A percentile compares a stretch with the other conserved stretches of the same genome.
These are phyloP conservation scores for Chalcis sispes DNA, from an alignment of 2,888 invertebrate genomes.

Conservation along the genomic window DNA sequence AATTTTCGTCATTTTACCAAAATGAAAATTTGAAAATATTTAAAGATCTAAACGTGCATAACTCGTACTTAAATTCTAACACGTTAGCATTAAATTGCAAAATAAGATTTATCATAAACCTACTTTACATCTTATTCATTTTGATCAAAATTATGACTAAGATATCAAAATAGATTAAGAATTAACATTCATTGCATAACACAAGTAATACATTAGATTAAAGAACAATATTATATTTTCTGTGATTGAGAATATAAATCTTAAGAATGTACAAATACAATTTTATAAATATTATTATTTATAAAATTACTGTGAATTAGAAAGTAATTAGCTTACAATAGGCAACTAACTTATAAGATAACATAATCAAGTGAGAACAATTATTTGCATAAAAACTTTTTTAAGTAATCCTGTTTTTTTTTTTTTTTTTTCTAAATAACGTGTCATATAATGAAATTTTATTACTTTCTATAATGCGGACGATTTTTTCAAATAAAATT, in stretches of 20 bases:
- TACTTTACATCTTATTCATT: no score
- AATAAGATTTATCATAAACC: no score
- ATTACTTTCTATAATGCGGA: neutral
- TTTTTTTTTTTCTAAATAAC: neutral
- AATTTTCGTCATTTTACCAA: no score
- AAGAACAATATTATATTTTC: conserved; percentile 15
- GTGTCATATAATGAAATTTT: neutral
- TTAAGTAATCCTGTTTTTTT: neutral
- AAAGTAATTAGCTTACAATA: neutral
- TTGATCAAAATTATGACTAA: no score
- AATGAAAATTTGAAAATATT: no score
- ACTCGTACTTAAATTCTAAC: no score
- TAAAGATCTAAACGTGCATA: no score
- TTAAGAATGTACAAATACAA: conserved; percentile 29
- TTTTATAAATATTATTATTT: conserved; percentile 19
- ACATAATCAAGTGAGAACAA: neutral
- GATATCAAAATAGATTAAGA: no score
- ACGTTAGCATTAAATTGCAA: no score
- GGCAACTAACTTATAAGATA: neutral
- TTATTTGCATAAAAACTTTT: conserved; percentile 8
- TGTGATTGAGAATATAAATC: conserved; percentile 54
- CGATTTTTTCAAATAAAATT: conserved; percentile 7
- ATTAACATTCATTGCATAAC: no score
- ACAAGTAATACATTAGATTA: no score
- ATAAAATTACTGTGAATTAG: conserved; percentile 20